phyloP scores from a whole-genome alignment of 1,140 invertebrate species.

The Plectrocnemia conspersa region DNA sequence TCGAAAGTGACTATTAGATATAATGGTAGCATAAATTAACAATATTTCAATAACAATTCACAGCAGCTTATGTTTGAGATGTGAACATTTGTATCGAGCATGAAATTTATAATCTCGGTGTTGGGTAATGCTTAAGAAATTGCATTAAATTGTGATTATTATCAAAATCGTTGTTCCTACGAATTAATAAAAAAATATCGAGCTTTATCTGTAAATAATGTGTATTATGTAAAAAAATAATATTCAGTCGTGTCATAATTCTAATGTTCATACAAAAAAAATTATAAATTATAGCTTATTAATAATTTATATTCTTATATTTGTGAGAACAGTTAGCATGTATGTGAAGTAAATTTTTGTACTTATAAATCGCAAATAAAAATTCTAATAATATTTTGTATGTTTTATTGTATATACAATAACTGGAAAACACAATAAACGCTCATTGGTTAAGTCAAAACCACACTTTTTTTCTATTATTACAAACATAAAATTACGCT shows the following conservation, averaged over 20 bases:
- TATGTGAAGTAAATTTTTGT: too few species aligned
- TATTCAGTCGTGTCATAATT: neutral
- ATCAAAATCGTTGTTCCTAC: too few species aligned
- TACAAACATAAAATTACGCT: neutral
- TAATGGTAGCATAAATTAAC: too few species aligned
- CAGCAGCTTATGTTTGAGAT: too few species aligned
- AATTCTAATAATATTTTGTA: neutral
- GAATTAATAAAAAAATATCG: too few species aligned
- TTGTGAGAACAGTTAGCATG: neutral
- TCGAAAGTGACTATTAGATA: too few species aligned
- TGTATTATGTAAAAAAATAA: neutral
- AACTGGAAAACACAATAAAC: neutral
- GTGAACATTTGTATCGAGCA: too few species aligned
- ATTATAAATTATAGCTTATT: neutral
- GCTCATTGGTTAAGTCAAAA: neutral
- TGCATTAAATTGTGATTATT: too few species aligned
- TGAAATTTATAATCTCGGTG: too few species aligned
- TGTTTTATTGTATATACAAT: neutral
- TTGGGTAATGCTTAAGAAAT: too few species aligned
- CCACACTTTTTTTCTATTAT: neutral
- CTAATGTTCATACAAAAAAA: neutral
- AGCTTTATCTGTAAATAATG: too few species aligned
- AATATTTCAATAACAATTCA: too few species aligned
- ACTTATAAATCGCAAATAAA: neutral
- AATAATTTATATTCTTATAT: neutral